Evolutionary conservation across 2,888 invertebrate species (phyloP).

Genomic region (Athalia circularis): DNA sequence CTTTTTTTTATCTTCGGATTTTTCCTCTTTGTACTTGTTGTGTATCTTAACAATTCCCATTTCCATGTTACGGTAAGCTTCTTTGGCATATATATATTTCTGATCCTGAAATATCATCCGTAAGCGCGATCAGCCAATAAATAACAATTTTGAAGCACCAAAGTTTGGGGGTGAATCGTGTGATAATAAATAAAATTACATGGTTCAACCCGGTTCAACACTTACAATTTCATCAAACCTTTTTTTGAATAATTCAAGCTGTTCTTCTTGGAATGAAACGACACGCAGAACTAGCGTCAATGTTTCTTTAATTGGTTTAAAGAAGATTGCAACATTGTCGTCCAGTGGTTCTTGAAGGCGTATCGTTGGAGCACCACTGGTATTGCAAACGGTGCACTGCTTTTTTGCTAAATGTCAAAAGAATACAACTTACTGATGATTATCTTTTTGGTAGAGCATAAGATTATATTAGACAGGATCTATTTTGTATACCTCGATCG

Average conservation of each 20-base stretch:
- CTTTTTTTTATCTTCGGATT: slow-evolving; percentile 8
- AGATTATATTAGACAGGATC: background rate
- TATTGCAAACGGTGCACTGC: slow-evolving; percentile 19
- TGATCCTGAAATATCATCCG: slow-evolving; percentile 14
- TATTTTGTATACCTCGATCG: slow-evolving; percentile 4
- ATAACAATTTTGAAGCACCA: background rate
- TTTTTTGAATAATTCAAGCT: background rate
- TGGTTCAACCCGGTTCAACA: background rate
- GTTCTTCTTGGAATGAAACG: slow-evolving; percentile 27
- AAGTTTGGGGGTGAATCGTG: background rate
- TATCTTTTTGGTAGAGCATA: background rate
- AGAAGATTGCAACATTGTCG: background rate
- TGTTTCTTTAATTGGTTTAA: background rate
- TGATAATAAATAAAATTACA: background rate
- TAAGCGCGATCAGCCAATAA: background rate
- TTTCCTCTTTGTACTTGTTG: slow-evolving; percentile 10
- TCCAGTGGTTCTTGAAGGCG: slow-evolving; percentile 31
- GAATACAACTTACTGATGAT: background rate
- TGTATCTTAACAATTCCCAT: background rate
- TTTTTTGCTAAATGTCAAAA: slow-evolving; percentile 1
- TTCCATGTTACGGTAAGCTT: slow-evolving; percentile 5
- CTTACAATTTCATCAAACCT: slow-evolving; percentile 28
- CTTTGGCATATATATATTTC: slow-evolving; percentile 10
- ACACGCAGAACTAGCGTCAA: background rate
- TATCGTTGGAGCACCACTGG: background rate